phyloP scores from a whole-genome alignment of 2,113 vertebrate genomes.

The Hippotragus niger region DNA sequence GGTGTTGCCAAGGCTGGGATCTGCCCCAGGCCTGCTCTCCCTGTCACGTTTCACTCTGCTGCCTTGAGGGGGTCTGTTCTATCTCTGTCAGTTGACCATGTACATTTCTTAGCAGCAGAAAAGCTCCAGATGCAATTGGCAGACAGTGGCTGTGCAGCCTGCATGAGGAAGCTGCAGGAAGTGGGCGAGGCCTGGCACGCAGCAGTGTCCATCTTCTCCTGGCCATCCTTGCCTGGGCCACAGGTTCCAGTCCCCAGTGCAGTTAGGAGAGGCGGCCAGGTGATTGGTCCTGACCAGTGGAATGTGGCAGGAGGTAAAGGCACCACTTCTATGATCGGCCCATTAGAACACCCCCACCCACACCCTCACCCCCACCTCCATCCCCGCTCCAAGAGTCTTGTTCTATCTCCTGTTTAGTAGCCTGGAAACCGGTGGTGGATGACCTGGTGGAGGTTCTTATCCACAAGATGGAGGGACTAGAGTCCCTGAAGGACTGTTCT shows the following conservation, averaged over 20 bases:
- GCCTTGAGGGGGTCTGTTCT: background rate
- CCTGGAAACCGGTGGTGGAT: background rate
- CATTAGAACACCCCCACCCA: background rate
- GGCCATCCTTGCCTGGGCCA: background rate
- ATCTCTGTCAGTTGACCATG: background rate
- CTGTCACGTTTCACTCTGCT: background rate
- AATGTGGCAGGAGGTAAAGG: background rate
- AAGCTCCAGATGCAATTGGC: background rate
- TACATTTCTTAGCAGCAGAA: background rate
- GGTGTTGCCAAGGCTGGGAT: background rate
- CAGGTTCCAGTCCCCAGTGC: background rate
- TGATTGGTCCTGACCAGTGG: background rate
- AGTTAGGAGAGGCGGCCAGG: background rate
- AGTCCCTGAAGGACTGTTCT: background rate
- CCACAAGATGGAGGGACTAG: background rate
- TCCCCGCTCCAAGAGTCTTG: background rate
- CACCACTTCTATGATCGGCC: background rate
- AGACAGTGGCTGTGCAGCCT: background rate
- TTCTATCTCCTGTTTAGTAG: background rate
- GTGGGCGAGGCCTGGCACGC: fast-evolving
- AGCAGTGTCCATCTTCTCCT: background rate
- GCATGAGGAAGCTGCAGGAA: too few relatives aligned
- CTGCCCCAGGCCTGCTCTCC: background rate
- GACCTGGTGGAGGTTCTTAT: background rate
- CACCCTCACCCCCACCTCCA: background rate